Evolutionary conservation across 2,113 vertebrate genomes (phyloP), one percentile per base, ranked within the genome.

Genomic region (Prochilodus magdalenae): DNA sequence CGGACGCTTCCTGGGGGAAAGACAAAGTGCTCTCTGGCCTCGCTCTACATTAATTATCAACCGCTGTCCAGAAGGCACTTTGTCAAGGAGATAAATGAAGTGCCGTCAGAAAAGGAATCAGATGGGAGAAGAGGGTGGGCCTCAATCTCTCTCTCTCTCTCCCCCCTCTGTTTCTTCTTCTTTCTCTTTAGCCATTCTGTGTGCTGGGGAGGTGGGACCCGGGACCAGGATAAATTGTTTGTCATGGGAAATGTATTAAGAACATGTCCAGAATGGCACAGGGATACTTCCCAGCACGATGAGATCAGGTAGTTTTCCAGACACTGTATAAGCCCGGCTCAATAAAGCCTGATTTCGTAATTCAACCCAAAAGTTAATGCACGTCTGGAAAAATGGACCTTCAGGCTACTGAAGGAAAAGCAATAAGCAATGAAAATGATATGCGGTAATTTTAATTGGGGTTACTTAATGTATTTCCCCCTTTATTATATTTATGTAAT

Each of bases 31-130:
- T 88, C 86, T 82, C 85, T 62, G 87, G 84, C 87, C 90, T 82
- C 84, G 85, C 88, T 77, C 62, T 85, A 90, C 90, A 91, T 93
- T 90, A 89, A 92, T 94, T 92, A 94, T 92, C 91, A 87, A 65
- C 83, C 73, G 29, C 72, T 88, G 91, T 93, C 92, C 87, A 84
- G 75, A 82, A 91, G 89, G 89, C 91, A 88, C 87, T 93, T 91
- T 89, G 90, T 93, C 90, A 93, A 86, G 87, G 82, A 90, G 93
- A 94, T 82, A 49, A 92, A 94, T 93, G 91, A 91, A 87, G 73
- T 27, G 40, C 84, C 44, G 83, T 90, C 89, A 83, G 85, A 77
- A 81, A 84, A 88, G 83, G 83, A 93, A 93, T 91, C 88, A 87
- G 87, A 90, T 86, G 86, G 75, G 59, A 80, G 89, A 76, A 86